Base-by-base conservation (phyloP, 2,113 vertebrate species). In the Pachycephala philippinensis region DNA sequence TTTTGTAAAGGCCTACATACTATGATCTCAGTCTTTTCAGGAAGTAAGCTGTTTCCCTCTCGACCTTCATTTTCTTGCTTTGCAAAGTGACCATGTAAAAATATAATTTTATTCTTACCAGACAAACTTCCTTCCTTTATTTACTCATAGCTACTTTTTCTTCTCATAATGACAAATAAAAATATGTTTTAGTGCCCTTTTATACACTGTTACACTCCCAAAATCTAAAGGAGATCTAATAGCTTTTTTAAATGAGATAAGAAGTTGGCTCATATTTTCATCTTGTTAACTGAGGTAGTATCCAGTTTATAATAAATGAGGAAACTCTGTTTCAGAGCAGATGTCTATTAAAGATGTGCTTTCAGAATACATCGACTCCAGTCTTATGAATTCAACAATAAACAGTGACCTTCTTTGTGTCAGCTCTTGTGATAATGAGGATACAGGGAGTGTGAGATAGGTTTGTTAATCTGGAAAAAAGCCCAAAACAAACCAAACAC, bases 21-120 rank as follows among this genome's bases (percentile, higher is more conserved):
- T 87, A 81, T 84, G 84, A 96, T 87, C 61, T 77, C 49, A 87
- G 72, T 39, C 81, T 84, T 94, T 92, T 91, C 89, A 87, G 42
- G 60, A 93, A 84, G 59, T 87, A 66, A 59, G 27, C 47, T 33
- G 37, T 80, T 95, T 35, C 37, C 14, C 30, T 83, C 74, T 78
- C 80, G 65, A 93, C 56, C 68, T 96, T 77, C 40, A 95, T 95
- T 94, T 93, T 80, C 86, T 78, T 92, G 57, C 77, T 90, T 87
- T 63, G 63, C 26, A 66, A 83, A 96, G 54, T 63, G 54, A 72
- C 75, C 79, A 70, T 44, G 28, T 52, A 70, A 85, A 95, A 89
- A 91, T 39, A 61, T 11, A 56, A 53, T 89, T 81, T 89, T 39
- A 35, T 87, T 89, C 80, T 84, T 75, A 68, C 23, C 31, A 68